Percentiles rank a stretch among this genome's conserved stretches.
These are phyloP conservation scores for Apeira syringaria DNA, from an alignment of 2,888 invertebrate genomes.

Conservation along the genomic window DNA sequence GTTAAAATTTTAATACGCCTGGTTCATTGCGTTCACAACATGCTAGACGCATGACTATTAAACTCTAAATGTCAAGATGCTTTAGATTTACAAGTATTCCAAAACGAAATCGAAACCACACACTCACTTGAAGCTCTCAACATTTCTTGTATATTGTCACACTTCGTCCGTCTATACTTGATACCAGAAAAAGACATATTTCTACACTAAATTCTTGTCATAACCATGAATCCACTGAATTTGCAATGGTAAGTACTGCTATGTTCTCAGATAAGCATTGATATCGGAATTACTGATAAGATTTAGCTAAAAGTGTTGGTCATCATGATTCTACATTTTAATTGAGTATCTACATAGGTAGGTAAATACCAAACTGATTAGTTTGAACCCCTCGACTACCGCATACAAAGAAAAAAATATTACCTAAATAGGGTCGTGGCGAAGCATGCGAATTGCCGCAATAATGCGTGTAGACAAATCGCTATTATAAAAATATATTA, in stretches of 20 bases:
- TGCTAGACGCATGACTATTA: no score
- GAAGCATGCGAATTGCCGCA: no score
- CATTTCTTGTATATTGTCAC: slow-evolving; percentile 59
- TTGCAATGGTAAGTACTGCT: not conserved
- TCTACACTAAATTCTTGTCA: not conserved
- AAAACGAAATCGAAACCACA: not conserved
- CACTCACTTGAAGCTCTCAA: slow-evolving; percentile 56
- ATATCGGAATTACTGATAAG: slow-evolving; percentile 16
- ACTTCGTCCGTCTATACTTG: slow-evolving; percentile 49
- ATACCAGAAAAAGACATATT: slow-evolving; percentile 66
- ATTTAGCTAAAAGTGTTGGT: slow-evolving; percentile 11
- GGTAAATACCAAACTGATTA: not conserved
- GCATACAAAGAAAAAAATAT: no score
- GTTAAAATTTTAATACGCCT: no score
- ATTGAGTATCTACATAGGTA: no score
- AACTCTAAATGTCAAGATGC: no score
- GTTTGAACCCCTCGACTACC: no score
- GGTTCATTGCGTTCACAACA: no score
- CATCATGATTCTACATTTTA: slow-evolving; percentile 3
- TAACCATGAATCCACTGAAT: slow-evolving; percentile 2
- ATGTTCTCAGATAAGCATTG: not conserved
- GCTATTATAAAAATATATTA: no score
- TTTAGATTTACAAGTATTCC: no score
- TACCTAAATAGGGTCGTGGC: no score
- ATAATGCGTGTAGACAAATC: no score